Evolutionary conservation across 2,113 vertebrate genomes (phyloP).

Genomic region (Seriola quinqueradiata): DNA sequence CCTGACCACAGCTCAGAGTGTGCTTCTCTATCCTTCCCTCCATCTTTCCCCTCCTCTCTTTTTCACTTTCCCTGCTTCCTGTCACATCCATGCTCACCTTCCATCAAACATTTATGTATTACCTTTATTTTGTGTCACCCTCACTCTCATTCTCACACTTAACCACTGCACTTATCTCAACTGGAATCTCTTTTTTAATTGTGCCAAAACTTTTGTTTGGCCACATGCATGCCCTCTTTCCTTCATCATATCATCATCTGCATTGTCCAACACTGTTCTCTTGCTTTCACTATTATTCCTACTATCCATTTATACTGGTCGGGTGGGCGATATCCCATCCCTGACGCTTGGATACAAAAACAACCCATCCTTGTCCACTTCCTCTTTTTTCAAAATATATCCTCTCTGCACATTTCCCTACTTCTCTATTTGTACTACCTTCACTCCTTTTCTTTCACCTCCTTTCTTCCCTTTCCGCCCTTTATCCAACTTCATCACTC

Average conservation of each 20-base stretch:
- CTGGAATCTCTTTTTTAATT: neutral
- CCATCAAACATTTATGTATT: slow-evolving; percentile 20
- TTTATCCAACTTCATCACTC: slow-evolving; percentile 39
- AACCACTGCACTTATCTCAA: slow-evolving; percentile 9
- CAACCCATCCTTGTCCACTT: slow-evolving; percentile 28
- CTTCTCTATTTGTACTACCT: slow-evolving; percentile 17
- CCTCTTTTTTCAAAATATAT: slow-evolving; percentile 25
- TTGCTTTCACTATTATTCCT: slow-evolving; percentile 36
- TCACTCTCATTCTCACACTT: neutral
- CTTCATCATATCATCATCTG: slow-evolving; percentile 4
- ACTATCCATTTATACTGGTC: slow-evolving; percentile 40
- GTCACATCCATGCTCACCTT: slow-evolving; percentile 64
- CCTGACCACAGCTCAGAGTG: slow-evolving; percentile 79
- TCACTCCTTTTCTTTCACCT: slow-evolving; percentile 18
- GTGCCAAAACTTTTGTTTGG: slow-evolving; percentile 33
- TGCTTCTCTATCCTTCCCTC: slow-evolving; percentile 77
- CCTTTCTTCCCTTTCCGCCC: slow-evolving; percentile 31
- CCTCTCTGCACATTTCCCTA: slow-evolving; percentile 29
- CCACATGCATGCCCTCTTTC: neutral
- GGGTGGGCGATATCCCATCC: slow-evolving; percentile 62
- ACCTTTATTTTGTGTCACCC: neutral
- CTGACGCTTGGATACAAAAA: slow-evolving; percentile 42
- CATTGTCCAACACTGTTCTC: slow-evolving; percentile 1
- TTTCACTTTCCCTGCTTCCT: slow-evolving; percentile 62
- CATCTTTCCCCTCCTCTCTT: slow-evolving; percentile 73